These are phyloP conservation scores for Fratercula arctica DNA, from an alignment of 2,797 vertebrate genomes.

Conservation along the genomic window DNA sequence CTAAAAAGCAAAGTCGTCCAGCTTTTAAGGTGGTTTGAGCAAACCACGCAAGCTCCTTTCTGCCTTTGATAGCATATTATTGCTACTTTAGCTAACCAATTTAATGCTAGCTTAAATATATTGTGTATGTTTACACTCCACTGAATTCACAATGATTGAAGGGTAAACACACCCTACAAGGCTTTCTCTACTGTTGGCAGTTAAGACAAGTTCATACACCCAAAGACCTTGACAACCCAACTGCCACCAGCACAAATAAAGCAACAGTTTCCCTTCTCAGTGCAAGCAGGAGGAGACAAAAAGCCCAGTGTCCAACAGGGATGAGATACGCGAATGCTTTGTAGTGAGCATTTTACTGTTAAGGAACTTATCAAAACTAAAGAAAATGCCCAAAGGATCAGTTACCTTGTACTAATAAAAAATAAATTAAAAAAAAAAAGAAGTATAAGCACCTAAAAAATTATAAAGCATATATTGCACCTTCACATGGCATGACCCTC, in stretches of 20 bases:
- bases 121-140: conserved; percentile 13
- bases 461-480: too few relatives aligned
- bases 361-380: neutral
- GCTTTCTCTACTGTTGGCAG: neutral
- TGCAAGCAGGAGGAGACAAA: neutral
- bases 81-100: neutral
- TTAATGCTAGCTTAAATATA: conserved; percentile 40
- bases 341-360: neutral
- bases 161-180: conserved; percentile 15
- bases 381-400: neutral
- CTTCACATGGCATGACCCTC: neutral
- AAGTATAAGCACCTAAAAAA: too few relatives aligned
- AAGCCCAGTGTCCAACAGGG: neutral
- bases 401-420: neutral
- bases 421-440: too few relatives aligned
- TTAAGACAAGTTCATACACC: neutral
- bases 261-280: neutral
- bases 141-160: neutral
- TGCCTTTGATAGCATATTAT: neutral
- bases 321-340: neutral
- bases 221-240: neutral
- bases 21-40: conserved; percentile 39
- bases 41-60: neutral
- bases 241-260: neutral
- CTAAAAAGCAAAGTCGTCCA: neutral